These are phyloP conservation scores for Oscarella lobularis DNA, from an alignment of 37 sponge, comb jelly and placozoan species.

Conservation along the genomic window DNA sequence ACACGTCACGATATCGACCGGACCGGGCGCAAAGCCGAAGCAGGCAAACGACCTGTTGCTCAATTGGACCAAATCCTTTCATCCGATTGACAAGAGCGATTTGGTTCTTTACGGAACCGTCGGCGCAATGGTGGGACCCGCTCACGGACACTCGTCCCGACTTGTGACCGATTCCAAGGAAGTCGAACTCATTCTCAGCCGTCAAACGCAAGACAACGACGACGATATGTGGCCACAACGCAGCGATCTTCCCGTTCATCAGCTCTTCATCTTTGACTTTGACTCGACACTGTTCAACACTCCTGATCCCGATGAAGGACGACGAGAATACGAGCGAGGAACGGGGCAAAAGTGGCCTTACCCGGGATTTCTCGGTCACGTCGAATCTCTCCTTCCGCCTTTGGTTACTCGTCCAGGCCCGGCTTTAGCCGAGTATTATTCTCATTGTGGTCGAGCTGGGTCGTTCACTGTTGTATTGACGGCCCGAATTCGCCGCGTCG, in stretches of 20 bases:
- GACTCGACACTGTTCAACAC: slow-evolving; percentile 70
- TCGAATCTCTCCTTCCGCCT: slow-evolving; percentile 68
- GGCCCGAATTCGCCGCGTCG: slow-evolving; percentile 27
- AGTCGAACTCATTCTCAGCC: background rate
- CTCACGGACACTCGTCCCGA: background rate
- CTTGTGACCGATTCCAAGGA: background rate
- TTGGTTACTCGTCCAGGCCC: slow-evolving; percentile 45
- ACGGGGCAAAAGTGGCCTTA: slow-evolving; percentile 58
- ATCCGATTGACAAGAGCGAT: background rate
- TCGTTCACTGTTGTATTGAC: slow-evolving; percentile 56
- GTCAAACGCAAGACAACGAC: background rate
- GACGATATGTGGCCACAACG: background rate
- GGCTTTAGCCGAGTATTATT: slow-evolving; percentile 38
- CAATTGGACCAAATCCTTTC: background rate
- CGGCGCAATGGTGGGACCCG: background rate
- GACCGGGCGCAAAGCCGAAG: slow-evolving; percentile 21
- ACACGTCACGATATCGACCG: slow-evolving; percentile 74
- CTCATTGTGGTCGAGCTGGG: slow-evolving; percentile 27
- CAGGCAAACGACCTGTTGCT: slow-evolving; percentile 47
- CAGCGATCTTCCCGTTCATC: slow-evolving; percentile 16
- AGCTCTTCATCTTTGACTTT: slow-evolving; percentile 75
- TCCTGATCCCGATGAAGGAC: slow-evolving; percentile 41
- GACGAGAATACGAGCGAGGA: slow-evolving; percentile 28
- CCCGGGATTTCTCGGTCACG: slow-evolving; percentile 39
- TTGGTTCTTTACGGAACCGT: background rate